Percentiles rank a stretch among this genome's conserved stretches.
phyloP scores from a whole-genome alignment of 2,888 invertebrate species.

The Rhopalosiphum nymphaeae region DNA sequence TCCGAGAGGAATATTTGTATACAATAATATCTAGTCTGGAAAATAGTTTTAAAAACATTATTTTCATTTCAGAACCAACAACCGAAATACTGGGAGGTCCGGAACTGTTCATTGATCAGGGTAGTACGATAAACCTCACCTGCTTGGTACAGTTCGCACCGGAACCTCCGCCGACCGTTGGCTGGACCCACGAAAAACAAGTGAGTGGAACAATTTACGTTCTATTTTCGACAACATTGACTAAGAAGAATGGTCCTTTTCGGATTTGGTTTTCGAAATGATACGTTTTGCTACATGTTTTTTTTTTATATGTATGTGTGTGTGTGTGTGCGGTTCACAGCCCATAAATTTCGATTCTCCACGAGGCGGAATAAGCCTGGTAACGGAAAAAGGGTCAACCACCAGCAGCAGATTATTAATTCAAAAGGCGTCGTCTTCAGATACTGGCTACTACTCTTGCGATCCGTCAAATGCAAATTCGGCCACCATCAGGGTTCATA shows the following conservation, averaged over 20 bases:
- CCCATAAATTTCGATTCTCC: conserved; percentile 92
- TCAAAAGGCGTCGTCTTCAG: conserved; percentile 83
- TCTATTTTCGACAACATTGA: conserved; percentile 51
- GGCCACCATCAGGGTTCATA: conserved; percentile 85
- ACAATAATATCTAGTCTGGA: background rate
- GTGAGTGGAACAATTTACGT: conserved; percentile 70
- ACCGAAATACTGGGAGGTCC: conserved; percentile 86
- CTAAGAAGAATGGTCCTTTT: conserved; percentile 63
- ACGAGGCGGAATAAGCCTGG: conserved; percentile 87
- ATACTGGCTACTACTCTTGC: conserved; percentile 87
- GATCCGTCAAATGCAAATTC: conserved; percentile 86
- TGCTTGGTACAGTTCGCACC: conserved; percentile 87
- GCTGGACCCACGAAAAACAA: conserved; percentile 84
- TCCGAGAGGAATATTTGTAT: background rate
- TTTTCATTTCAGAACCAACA: conserved; percentile 78
- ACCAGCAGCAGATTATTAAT: conserved; percentile 87
- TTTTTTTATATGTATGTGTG: conserved; percentile 26
- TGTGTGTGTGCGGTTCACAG: conserved; percentile 71
- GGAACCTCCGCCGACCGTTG: conserved; percentile 85
- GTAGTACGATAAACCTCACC: conserved; percentile 89
- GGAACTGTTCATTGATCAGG: conserved; percentile 87
- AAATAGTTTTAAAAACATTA: background rate
- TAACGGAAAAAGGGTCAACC: conserved; percentile 86
- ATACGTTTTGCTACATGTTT: conserved; percentile 45
- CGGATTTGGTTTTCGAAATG: conserved; percentile 53